Conservation (phyloP, 2,888 invertebrate species). For the Scaptomyza parva region DNA sequence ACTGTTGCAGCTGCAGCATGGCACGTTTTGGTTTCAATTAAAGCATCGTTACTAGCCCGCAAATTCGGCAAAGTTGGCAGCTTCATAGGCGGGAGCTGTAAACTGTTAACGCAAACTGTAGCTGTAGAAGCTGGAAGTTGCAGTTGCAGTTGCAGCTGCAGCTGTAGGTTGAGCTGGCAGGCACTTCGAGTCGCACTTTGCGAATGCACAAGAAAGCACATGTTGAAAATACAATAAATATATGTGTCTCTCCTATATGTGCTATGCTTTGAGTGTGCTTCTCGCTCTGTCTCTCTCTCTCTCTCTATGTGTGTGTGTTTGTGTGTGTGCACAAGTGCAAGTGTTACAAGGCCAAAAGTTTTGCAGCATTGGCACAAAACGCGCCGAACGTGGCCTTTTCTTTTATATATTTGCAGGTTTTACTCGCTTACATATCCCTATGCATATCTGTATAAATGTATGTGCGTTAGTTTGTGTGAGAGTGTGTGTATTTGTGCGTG, state of each 20-base stretch:
- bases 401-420: conserved; percentile 71
- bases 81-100: conserved; percentile 16
- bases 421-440: conserved; percentile 44
- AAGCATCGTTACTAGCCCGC: conserved; percentile 66
- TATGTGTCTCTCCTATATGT: conserved; percentile 4
- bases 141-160: too few relatives aligned
- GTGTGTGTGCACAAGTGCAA: conserved; percentile 60
- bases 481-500: conserved; percentile 38
- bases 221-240: conserved; percentile 73
- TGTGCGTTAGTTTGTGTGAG: conserved; percentile 16
- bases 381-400: conserved; percentile 76
- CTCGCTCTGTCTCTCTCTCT: background rate
- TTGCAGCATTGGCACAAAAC: conserved; percentile 77
- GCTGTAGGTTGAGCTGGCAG: conserved; percentile 2
- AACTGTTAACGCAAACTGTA: background rate
- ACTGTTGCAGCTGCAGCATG: conserved; percentile 39
- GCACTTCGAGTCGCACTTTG: conserved; percentile 36
- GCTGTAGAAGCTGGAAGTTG: conserved; percentile 3
- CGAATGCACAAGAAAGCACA: conserved; percentile 44
- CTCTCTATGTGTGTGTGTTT: conserved; percentile 7
- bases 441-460: conserved; percentile 14
- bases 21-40: conserved; percentile 73
- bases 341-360: conserved; percentile 78
- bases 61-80: conserved; percentile 61
- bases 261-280: background rate